Conservation (phyloP, 2,113 vertebrate species). For the Boulengeromyrus knoepffleri region DNA sequence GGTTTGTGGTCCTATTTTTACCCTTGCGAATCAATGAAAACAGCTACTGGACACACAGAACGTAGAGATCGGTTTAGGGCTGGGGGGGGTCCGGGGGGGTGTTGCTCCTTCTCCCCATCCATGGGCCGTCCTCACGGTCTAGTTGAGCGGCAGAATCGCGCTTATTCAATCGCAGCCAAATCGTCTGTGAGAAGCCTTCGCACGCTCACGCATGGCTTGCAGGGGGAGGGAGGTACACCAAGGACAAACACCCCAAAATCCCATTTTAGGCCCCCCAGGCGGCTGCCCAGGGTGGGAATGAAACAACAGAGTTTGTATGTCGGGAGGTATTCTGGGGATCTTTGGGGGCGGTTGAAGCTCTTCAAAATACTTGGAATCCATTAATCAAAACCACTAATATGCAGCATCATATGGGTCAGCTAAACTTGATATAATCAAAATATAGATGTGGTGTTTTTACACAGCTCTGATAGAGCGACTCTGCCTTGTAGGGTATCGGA, state of each 20-base stretch:
- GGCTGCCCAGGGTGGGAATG: not conserved
- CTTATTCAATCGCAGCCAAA: conserved; percentile 10
- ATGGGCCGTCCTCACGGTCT: not conserved
- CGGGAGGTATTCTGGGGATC: not conserved
- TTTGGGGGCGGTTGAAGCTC: not conserved
- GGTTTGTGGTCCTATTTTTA: not conserved
- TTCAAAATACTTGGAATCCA: conserved; percentile 14
- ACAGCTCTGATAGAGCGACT: not conserved
- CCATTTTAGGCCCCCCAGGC: not conserved
- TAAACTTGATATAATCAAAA: conserved; percentile 8
- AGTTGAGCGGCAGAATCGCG: not conserved
- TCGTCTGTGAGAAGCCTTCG: not conserved
- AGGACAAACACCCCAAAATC: not conserved
- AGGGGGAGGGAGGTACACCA: not conserved
- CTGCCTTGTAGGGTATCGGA: not conserved
- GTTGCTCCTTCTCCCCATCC: not conserved
- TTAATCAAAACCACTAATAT: not conserved
- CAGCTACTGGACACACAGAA: not conserved
- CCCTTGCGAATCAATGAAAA: not conserved
- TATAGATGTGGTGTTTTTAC: not conserved
- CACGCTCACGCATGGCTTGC: not conserved
- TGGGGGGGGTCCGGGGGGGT: not conserved
- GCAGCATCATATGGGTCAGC: not conserved
- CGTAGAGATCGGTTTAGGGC: not conserved
- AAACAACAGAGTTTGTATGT: not conserved